Evolutionary conservation across 2,888 invertebrate species (phyloP), one percentile per base, ranked within the genome.

Genomic region (Nasonia oneida): DNA sequence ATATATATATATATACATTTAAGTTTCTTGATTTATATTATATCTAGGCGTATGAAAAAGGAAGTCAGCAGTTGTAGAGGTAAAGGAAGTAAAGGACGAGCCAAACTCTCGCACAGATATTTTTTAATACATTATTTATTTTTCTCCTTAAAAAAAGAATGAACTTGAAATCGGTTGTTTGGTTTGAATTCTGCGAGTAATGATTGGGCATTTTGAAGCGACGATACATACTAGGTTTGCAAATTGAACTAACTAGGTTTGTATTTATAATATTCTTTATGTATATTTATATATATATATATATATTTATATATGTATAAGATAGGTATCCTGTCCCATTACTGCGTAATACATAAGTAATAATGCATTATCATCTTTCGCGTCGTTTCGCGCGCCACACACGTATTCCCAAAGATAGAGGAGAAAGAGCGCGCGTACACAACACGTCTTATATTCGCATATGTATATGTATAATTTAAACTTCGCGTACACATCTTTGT

Each of bases 111-210:
- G 53, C 15, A 61, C n/a, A 4, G 18, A 23, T 67, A 67, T 57
- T 84, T 85, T 92, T 92, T 90, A 92, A 91, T 91, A 92, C 91
- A 91, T 92, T 92, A 92, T 92, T 92, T 92, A 92, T 93, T 91
- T 91, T 91, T 91, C 91, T 92, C 89, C 91, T 93, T 93, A 91
- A 93, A 93, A 93, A 93, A 93, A 92, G 92, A 93, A 92, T 93
- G 91, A 93, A 93, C 92, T 93, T 91, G 92, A 92, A 93, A 92
- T 91, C 88, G 90, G 89, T 93, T 91, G 87, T 91, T 89, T 87
- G 90, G 89, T 91, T 91, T 91, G 89, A 85, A 85, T 84, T 81
- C 64, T 87, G 92, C 92, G 92, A 92, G 90, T 93, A 92, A 93
- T 93, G 92, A 92, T 91, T 91, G 92, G 92, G 92, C 91, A 92